These are phyloP conservation scores for Bombus vancouverensis DNA, from an alignment of 1,140 invertebrate species.

Conservation along the genomic window DNA sequence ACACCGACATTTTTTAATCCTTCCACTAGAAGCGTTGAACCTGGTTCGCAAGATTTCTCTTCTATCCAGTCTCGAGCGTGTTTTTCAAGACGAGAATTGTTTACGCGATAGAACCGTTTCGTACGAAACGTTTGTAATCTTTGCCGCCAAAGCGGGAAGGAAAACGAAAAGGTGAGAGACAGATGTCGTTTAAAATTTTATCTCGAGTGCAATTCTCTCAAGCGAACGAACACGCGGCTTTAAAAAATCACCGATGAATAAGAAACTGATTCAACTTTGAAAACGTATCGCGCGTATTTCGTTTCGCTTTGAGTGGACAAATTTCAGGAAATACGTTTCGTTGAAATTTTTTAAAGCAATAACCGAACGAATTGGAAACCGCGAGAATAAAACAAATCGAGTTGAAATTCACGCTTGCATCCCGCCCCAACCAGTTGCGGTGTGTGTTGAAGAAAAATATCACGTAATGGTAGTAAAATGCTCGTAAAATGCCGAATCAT, in stretches of 20 bases:
- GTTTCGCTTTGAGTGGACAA: not conserved
- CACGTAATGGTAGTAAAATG: not conserved
- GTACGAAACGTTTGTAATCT: not conserved
- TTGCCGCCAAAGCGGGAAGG: not conserved
- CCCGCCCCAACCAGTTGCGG: too few species aligned
- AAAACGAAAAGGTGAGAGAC: not conserved
- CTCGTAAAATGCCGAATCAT: not conserved
- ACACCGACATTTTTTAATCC: constrained; percentile 1
- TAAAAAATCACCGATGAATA: not conserved
- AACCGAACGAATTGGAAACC: not conserved
- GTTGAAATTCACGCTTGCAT: not conserved
- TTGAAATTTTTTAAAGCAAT: not conserved
- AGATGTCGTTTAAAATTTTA: not conserved
- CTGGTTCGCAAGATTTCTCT: not conserved
- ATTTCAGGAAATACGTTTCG: not conserved
- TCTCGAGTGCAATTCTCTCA: not conserved
- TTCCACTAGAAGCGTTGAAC: not conserved
- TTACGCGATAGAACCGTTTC: not conserved
- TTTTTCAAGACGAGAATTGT: not conserved
- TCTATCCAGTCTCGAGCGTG: not conserved
- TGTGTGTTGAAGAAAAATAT: not conserved
- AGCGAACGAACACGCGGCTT: not conserved
- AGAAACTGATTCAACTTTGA: not conserved
- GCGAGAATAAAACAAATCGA: not conserved
- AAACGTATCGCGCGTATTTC: not conserved